Base-by-base conservation (phyloP, 1,140 invertebrate genomes). In the Hypothenemus hampei region DNA sequence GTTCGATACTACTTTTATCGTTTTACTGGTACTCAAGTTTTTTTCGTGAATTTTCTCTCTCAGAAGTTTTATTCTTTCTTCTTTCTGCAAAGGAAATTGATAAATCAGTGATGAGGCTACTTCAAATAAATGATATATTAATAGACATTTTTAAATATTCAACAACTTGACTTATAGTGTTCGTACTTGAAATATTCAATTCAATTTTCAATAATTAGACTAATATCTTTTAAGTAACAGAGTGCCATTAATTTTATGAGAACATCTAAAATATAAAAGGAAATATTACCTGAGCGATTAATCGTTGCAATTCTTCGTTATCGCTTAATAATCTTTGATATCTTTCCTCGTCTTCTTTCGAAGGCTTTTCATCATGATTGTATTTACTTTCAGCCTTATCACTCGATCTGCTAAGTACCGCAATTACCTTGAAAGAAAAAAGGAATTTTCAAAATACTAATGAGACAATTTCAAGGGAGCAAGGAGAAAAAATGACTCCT, bases 251-350 rank as follows among this genome's bases (percentile, higher is more conserved):
- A n/a, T n/a, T n/a, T n/a, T n/a, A n/a, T n/a, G n/a, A n/a, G n/a
- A n/a, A n/a, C n/a, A n/a, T n/a, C n/a, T 13, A 21, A 35, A 0
- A 51, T 21, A 39, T 11, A 40, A 11, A 36, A 21, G 2, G 19
- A 35, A 46, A 1, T n/a, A 47, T 76, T 72, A 95, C 94, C 79
- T 87, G 85, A 62, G 89, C 82, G 67, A 98, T 97, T 40, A 97
- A 83, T 75, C 89, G 88, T 73, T 97, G 93, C 39, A 98, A 77
- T 70, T 97, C 91, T 67, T 97, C 93, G 74, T 98, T 99, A 75
- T 98, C 96, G 40, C 81, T 81, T 8, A 97, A 74, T n/a, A 98
- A 74, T 67, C 94, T 93, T 65, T 93, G 86, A 72, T 96, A 95
- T 39, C 85, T 79, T 72, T 98, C 94, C 69, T 98, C 94, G 64